Evolutionary conservation across 2,888 invertebrate genomes (phyloP), one percentile per base, ranked within the genome.

Genomic region (Apamea anceps): DNA sequence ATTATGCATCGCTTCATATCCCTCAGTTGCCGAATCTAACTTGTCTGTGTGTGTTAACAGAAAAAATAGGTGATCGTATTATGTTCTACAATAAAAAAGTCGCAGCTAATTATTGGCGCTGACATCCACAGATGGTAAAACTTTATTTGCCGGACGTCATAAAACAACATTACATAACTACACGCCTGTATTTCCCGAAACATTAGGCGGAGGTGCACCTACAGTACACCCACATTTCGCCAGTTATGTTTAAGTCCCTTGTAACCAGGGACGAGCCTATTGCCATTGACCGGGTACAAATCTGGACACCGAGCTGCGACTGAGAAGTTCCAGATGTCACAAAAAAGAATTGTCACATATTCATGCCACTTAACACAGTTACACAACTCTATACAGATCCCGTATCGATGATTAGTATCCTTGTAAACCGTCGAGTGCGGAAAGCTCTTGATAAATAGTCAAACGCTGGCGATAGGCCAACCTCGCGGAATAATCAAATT

Each of bases 401-500:
- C 75, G 85, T 90, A 92, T 93, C 93, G 94, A 96, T 96, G 96
- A 96, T 96, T 96, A 96, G 96, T 95, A 95, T 95, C 94, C 94
- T 96, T 96, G 96, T 96, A 95, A 95, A 94, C 94, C 94, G 95
- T 94, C 94, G 94, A 90, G 94, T 92, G 93, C 91, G 89, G 94
- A 94, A 94, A 94, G 94, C 93, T 92, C 93, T 94, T 96, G 96
- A 96, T 97, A 96, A 96, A 96, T 96, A 96, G 96, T 96, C 94
- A 91, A 93, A 93, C 92, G 93, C 92, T 96, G 96, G 96, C 96
- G 96, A 95, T 96, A 96, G 96, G 96, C 96, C 96, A 96, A 95
- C 96, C 95, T 96, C 95, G 96, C 94, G 96, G 96, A 96, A 96
- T 97, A 96, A 97, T 96, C 96, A 96, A 96, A 97, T 97, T 95